Evolutionary conservation across 2,797 vertebrate genomes (phyloP).

Genomic region (Poeciliopsis presidionis): DNA sequence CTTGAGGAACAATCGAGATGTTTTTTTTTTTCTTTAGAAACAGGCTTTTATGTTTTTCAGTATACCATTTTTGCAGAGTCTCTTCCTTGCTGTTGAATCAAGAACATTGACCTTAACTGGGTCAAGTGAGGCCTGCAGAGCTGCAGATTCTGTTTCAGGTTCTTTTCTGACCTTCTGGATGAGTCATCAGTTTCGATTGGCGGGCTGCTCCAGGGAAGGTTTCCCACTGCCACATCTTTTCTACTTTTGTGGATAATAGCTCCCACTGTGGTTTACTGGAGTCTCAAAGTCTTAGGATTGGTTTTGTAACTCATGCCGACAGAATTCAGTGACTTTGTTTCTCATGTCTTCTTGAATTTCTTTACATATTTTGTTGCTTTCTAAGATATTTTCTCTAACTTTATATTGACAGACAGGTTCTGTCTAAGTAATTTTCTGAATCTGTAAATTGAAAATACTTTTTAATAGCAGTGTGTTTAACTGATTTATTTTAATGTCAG

Average conservation of each 20-base stretch:
- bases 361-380: not conserved
- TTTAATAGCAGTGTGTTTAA: no score
- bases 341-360: not conserved
- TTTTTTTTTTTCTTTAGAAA: not conserved
- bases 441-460: no score
- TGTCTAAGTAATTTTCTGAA: not conserved
- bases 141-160: slow-evolving; percentile 5
- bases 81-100: not conserved
- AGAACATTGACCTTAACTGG: not conserved
- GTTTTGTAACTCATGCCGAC: not conserved
- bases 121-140: not conserved
- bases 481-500: no score
- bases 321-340: not conserved
- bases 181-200: not conserved
- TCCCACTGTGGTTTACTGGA: not conserved
- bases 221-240: not conserved
- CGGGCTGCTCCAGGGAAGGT: not conserved
- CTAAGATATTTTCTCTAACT: not conserved
- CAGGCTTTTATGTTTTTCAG: not conserved
- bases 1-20: not conserved
- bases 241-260: slow-evolving; percentile 3
- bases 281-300: slow-evolving; percentile 1
- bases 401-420: not conserved
- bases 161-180: slow-evolving; percentile 4
- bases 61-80: not conserved